Evolutionary conservation across 2,888 invertebrate species (phyloP).

Genomic region (Lucinisca nassula): DNA sequence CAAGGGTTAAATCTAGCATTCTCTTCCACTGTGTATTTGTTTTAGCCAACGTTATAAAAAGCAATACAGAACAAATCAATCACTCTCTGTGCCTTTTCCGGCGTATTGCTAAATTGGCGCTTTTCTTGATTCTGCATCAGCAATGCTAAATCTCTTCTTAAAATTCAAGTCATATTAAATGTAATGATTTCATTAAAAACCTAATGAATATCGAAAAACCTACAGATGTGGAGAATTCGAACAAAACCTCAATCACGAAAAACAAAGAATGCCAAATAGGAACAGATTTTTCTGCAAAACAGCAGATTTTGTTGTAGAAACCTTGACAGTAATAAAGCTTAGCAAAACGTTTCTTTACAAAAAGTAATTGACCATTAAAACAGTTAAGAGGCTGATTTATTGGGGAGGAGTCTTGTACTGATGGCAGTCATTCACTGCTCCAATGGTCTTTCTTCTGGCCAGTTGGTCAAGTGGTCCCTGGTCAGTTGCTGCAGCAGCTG

Average conservation of each 20-base stretch:
- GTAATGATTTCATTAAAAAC: slow-evolving; percentile 8
- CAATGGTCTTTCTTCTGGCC: neutral
- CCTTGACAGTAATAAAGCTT: neutral
- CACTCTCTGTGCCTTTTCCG: neutral
- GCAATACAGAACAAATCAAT: slow-evolving; percentile 2
- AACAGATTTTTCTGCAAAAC: neutral
- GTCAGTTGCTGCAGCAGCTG: neutral
- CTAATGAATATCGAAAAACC: slow-evolving; percentile 11
- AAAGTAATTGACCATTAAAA: neutral
- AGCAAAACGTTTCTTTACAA: neutral
- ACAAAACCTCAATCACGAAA: neutral
- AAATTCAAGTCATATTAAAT: slow-evolving; percentile 15
- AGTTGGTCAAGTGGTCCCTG: neutral
- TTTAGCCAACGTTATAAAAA: neutral
- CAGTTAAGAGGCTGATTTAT: neutral
- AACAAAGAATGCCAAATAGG: neutral
- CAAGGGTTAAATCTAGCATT: too few species aligned
- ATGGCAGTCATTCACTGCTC: neutral
- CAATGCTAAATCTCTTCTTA: neutral
- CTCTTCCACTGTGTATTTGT: too few species aligned
- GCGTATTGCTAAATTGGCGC: neutral
- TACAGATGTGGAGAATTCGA: neutral
- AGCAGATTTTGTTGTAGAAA: neutral
- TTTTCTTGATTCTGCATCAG: neutral
- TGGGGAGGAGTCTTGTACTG: neutral